Evolutionary conservation across 53 echinoderm and acorn worm species (phyloP).

Genomic region (Hippasteria phrygiana): DNA sequence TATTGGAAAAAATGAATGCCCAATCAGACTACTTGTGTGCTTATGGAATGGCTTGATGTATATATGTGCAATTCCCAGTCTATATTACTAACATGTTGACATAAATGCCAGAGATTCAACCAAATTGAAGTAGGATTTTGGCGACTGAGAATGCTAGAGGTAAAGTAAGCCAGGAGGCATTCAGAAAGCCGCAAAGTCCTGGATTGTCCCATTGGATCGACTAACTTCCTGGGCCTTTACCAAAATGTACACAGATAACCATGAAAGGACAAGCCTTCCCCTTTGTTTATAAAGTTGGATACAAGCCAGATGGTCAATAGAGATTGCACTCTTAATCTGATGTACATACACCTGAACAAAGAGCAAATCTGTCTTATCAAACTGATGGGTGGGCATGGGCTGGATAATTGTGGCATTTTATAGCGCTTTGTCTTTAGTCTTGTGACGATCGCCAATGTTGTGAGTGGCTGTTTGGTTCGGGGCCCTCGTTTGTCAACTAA

Average conservation of each 20-base stretch:
- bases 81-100: no score
- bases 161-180: no score
- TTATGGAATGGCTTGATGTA: no score
- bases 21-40: no score
- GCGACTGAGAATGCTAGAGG: no score
- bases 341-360: slow-evolving; percentile 30
- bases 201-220: no score
- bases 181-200: no score
- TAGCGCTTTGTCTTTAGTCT: background rate
- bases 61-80: no score
- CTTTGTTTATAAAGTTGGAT: slow-evolving; percentile 19
- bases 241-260: slow-evolving; percentile 26
- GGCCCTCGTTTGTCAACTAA: background rate
- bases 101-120: no score
- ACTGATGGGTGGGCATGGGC: slow-evolving; percentile 17
- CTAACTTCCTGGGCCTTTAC: background rate
- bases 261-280: background rate
- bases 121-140: no score
- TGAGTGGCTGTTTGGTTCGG: background rate
- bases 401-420: slow-evolving; percentile 24
- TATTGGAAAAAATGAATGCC: no score
- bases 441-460: slow-evolving; percentile 5
- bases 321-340: slow-evolving; percentile 42
- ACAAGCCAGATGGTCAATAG: slow-evolving; percentile 26
- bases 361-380: slow-evolving; percentile 20